A percentile compares a stretch with the other conserved stretches of the same genome.
These are phyloP conservation scores for Masnerella sp. DNA, from an alignment of 2,888 invertebrate species.

Conservation along the genomic window DNA sequence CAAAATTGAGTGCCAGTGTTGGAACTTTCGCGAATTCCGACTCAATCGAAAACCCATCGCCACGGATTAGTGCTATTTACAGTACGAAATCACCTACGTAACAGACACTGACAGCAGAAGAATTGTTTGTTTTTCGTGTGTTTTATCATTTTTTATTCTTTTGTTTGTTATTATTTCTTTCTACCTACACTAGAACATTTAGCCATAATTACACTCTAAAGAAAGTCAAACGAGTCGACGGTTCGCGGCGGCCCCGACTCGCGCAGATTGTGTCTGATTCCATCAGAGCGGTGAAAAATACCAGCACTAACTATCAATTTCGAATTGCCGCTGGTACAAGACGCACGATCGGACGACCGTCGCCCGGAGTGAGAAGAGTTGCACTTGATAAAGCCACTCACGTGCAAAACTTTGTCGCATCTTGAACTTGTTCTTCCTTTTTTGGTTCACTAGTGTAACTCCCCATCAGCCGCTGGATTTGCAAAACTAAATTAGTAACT, in stretches of 20 bases:
- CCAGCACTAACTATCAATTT: conserved; percentile 54
- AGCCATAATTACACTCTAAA: conserved; percentile 51
- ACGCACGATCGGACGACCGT: no score
- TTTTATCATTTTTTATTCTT: conserved; percentile 7
- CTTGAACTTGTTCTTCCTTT: conserved; percentile 14
- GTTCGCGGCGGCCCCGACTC: conserved; percentile 13
- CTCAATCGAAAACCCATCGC: conserved; percentile 35
- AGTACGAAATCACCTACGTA: conserved; percentile 52
- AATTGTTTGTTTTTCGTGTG: conserved; percentile 39
- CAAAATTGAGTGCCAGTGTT: conserved; percentile 55
- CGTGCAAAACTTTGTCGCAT: conserved; percentile 10
- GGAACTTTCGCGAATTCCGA: conserved; percentile 42
- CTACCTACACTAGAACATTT: conserved; percentile 55
- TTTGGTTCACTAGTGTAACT: not conserved
- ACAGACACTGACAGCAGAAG: conserved; percentile 57
- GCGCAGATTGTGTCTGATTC: conserved; percentile 30
- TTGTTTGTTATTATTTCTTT: conserved; percentile 17
- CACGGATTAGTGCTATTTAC: conserved; percentile 50
- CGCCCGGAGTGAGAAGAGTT: not conserved
- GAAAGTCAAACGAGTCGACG: conserved; percentile 22
- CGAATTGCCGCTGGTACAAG: conserved; percentile 41
- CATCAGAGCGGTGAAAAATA: conserved; percentile 46
- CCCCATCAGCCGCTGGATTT: not conserved
- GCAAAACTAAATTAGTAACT: no score
- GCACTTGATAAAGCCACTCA: not conserved